Conservation (phyloP, 2,797 vertebrate species). For the Amblyopsis hoosieri region DNA sequence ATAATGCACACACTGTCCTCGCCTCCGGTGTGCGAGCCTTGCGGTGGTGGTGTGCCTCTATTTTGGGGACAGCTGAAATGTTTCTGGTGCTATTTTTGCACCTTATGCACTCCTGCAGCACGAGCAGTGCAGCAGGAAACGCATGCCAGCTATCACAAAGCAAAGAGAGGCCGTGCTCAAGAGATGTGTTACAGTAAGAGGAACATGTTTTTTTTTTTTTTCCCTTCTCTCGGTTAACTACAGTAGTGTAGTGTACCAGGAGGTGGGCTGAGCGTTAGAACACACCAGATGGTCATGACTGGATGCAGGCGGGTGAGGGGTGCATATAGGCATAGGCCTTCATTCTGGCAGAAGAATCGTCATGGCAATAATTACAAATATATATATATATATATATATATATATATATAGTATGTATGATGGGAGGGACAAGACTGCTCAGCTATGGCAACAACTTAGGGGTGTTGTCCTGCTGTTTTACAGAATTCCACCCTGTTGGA, state of each 20-base stretch:
- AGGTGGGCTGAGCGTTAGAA: slow-evolving; percentile 4
- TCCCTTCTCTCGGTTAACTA: slow-evolving; percentile 25
- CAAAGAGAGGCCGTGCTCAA: slow-evolving; percentile 32
- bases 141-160: slow-evolving; percentile 46
- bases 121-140: slow-evolving; percentile 41
- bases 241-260: slow-evolving; percentile 9
- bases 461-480: slow-evolving; percentile 4
- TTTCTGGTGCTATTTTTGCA: slow-evolving; percentile 63
- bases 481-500: slow-evolving; percentile 66
- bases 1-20: not conserved
- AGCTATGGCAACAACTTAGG: not conserved
- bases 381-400: too few relatives aligned
- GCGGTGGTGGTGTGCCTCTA: slow-evolving; percentile 48
- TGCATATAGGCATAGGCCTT: not conserved
- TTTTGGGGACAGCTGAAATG: slow-evolving; percentile 64
- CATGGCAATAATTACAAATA: too few relatives aligned
- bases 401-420: too few relatives aligned
- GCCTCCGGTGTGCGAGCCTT: slow-evolving; percentile 19
- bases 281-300: slow-evolving; percentile 1
- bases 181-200: slow-evolving; percentile 69
- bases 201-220: slow-evolving; percentile 34
- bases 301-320: slow-evolving; percentile 1
- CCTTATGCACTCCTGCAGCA: slow-evolving; percentile 49
- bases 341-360: not conserved
- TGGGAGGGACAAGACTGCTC: not conserved